phyloP scores from a whole-genome alignment of 2,797 vertebrate species.

The Microctenopoma lineatum region DNA sequence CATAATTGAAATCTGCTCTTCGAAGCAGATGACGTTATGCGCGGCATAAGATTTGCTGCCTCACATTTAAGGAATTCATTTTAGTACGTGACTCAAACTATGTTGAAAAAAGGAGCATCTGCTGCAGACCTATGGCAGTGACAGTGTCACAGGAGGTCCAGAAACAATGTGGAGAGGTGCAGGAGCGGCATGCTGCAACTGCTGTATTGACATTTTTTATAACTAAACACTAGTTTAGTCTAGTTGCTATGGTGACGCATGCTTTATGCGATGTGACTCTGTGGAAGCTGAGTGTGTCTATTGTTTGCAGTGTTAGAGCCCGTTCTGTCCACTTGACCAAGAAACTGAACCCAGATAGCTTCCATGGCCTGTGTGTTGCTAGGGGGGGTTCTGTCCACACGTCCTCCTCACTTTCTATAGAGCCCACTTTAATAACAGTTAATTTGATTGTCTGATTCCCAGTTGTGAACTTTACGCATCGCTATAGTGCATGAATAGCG shows the following conservation, averaged over 20 bases:
- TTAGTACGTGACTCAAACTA: constrained; percentile 45
- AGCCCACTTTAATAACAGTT: background rate
- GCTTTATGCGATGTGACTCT: background rate
- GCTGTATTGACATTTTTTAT: background rate
- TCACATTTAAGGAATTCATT: constrained; percentile 57
- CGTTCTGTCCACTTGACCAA: background rate
- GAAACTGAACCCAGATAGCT: background rate
- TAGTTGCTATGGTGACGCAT: background rate
- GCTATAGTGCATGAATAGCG: background rate
- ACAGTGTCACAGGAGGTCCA: constrained; percentile 22
- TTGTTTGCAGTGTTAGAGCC: background rate
- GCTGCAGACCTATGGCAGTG: constrained; percentile 51
- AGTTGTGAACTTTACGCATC: background rate
- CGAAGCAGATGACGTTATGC: constrained; percentile 64
- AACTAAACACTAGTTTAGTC: background rate
- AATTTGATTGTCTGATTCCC: background rate
- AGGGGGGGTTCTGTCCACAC: background rate
- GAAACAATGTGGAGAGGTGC: constrained; percentile 14
- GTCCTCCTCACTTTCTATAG: background rate
- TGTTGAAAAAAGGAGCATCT: constrained; percentile 45
- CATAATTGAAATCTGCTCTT: constrained; percentile 66
- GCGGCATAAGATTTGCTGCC: constrained; percentile 63
- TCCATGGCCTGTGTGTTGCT: background rate
- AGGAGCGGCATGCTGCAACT: background rate
- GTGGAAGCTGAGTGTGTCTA: background rate